Evolutionary conservation across 1,140 invertebrate species (phyloP).

Genomic region (Nixonia krombeini): DNA sequence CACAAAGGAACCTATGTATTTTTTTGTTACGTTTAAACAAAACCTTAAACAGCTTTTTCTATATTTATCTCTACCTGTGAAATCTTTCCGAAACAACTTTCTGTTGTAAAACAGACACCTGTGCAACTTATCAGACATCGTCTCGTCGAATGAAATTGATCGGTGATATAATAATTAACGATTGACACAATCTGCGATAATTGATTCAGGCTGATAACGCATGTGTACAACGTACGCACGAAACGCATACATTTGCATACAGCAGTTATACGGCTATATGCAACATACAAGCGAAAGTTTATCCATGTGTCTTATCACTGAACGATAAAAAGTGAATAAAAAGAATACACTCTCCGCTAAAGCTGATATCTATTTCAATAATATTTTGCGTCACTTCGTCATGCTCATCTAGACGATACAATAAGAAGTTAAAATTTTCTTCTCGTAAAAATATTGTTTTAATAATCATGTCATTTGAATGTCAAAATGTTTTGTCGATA

Average conservation of each 20-base stretch:
- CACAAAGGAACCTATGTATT: too few relatives aligned
- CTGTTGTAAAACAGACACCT: conserved; percentile 2
- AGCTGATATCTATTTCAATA: background rate
- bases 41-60: background rate
- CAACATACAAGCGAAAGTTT: background rate
- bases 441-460: too few relatives aligned
- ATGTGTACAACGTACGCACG: conserved; percentile 5
- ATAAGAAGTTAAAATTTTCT: too few relatives aligned
- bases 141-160: conserved; percentile 13
- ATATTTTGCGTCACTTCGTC: background rate
- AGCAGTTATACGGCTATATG: conserved; percentile 5
- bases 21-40: background rate
- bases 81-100: conserved; percentile 10
- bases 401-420: too few relatives aligned
- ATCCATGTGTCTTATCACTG: conserved; percentile 9
- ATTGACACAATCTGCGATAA: conserved; percentile 10
- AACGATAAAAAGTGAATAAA: conserved; percentile 3
- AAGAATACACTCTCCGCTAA: background rate
- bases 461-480: too few relatives aligned
- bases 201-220: conserved; percentile 15
- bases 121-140: conserved; percentile 4
- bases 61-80: background rate
- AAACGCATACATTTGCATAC: background rate
- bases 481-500: too few relatives aligned
- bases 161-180: conserved; percentile 21